These are phyloP conservation scores for Anhinga rufa DNA, from an alignment of 2,113 vertebrate genomes.

Conservation along the genomic window DNA sequence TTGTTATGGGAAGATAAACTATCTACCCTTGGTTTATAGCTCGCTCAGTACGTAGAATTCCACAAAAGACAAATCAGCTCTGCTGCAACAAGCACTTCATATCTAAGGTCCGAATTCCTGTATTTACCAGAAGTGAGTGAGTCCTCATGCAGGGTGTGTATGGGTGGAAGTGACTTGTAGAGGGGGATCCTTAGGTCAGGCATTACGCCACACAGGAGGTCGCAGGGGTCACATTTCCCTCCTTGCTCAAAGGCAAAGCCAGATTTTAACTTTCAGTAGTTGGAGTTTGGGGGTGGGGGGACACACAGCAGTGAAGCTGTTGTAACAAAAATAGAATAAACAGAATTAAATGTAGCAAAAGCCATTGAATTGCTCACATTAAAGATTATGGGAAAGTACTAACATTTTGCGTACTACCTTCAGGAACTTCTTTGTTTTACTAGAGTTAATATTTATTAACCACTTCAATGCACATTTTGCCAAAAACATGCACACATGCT, in stretches of 20 bases:
- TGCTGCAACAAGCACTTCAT: background rate
- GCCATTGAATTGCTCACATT: background rate
- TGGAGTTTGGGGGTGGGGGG: background rate
- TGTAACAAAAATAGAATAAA: background rate
- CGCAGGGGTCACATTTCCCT: background rate
- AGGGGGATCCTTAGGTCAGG: background rate
- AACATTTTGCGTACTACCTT: background rate
- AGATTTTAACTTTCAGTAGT: background rate
- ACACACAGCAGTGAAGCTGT: background rate
- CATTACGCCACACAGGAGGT: fast-evolving
- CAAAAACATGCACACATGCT: background rate
- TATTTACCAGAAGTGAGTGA: background rate
- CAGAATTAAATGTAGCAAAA: background rate
- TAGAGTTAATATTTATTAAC: background rate
- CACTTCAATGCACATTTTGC: background rate
- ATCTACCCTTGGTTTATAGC: background rate
- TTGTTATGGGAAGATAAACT: background rate
- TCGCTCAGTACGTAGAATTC: background rate
- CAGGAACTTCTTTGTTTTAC: background rate
- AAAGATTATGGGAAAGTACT: background rate
- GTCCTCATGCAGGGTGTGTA: background rate
- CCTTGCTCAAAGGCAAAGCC: background rate
- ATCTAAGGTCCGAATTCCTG: background rate
- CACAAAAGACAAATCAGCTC: background rate
- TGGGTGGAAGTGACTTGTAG: background rate